phyloP scores from a whole-genome alignment of 1,140 invertebrate genomes.

The Teleopsis dalmanni region DNA sequence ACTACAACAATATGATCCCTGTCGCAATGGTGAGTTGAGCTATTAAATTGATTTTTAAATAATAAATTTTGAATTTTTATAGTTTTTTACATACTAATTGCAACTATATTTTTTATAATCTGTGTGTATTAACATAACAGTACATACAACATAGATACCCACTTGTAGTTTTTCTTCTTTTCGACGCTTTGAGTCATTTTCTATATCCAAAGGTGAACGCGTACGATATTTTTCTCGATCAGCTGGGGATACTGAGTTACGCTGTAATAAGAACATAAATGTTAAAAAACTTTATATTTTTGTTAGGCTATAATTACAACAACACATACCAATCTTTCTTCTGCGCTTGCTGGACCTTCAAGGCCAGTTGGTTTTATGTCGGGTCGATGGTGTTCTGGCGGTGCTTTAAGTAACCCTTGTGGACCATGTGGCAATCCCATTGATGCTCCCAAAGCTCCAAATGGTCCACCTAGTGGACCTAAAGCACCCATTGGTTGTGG shows the following conservation, averaged over 20 bases:
- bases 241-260: conserved; percentile 79
- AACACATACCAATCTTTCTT: conserved; percentile 38
- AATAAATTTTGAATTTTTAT: no score
- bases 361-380: conserved; percentile 42
- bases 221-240: conserved; percentile 81
- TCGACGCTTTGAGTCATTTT: conserved; percentile 64
- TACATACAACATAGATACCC: conserved; percentile 46
- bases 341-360: conserved; percentile 40
- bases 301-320: not conserved
- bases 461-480: conserved; percentile 30
- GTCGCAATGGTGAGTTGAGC: conserved; percentile 17
- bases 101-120: no score
- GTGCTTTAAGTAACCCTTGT: conserved; percentile 40
- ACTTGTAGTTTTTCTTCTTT: conserved; percentile 84
- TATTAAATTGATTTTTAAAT: conserved; percentile 4
- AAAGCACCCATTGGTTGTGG: conserved; percentile 42
- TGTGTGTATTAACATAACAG: not conserved
- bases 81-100: no score
- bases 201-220: conserved; percentile 57
- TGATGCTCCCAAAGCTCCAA: conserved; percentile 41
- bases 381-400: conserved; percentile 42
- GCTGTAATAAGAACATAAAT: conserved; percentile 31
- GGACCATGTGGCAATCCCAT: conserved; percentile 42
- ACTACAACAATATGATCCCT: conserved; percentile 1
- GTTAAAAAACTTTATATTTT: not conserved